Conservation (phyloP, 2,797 vertebrate species). For the Spondyliosoma cantharus region DNA sequence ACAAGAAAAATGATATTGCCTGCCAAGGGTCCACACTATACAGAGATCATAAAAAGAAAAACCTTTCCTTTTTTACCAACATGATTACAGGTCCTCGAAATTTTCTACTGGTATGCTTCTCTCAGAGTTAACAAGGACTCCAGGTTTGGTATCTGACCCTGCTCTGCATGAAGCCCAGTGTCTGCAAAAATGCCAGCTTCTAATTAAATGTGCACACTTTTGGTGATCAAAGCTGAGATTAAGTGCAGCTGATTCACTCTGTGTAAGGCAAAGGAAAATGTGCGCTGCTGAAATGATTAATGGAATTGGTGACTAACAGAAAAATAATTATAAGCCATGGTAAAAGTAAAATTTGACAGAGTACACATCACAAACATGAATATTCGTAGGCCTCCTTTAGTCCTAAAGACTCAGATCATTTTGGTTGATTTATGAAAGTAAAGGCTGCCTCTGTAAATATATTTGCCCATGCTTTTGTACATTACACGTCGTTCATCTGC, state of each 20-base stretch:
- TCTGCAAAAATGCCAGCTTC: conserved; percentile 19
- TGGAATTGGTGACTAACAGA: background rate
- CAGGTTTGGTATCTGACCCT: conserved; percentile 38
- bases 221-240: conserved; percentile 17
- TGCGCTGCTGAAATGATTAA: background rate
- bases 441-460: background rate
- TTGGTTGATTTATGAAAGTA: background rate
- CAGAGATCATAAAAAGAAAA: conserved; percentile 36
- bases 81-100: conserved; percentile 28
- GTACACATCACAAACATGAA: background rate
- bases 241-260: background rate
- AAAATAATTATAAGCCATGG: background rate
- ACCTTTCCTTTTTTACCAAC: conserved; percentile 21
- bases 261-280: background rate
- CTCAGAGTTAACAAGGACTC: conserved; percentile 15
- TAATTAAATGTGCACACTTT: conserved; percentile 36
- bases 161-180: conserved; percentile 13
- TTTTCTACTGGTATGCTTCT: conserved; percentile 42
- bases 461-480: background rate
- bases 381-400: background rate
- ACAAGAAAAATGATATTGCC: conserved; percentile 41
- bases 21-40: conserved; percentile 60
- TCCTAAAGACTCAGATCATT: background rate
- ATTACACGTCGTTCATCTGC: background rate
- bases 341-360: background rate